A percentile compares a stretch with the other conserved stretches of the same genome.
phyloP scores from a whole-genome alignment of 2,797 vertebrate species.

The Coregonus ussuriensis region DNA sequence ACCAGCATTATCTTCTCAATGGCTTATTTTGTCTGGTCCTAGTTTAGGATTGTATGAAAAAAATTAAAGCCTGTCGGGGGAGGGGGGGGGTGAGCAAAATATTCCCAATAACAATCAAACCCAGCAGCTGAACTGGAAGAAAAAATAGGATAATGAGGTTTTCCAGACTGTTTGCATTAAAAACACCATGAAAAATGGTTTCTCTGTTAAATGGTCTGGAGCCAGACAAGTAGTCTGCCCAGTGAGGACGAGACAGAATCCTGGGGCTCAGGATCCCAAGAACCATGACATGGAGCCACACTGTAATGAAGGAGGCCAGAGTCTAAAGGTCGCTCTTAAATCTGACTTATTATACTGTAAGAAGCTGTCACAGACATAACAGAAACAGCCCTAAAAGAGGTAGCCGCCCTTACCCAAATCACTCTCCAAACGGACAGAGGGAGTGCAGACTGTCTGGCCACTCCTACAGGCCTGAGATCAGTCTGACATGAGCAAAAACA shows the following conservation, averaged over 20 bases:
- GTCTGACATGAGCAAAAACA: slow-evolving; percentile 42
- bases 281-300: background rate
- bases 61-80: background rate
- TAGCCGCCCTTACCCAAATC: background rate
- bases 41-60: slow-evolving; percentile 1
- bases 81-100: no score
- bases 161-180: slow-evolving; percentile 25
- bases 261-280: slow-evolving; percentile 2
- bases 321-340: slow-evolving; percentile 30
- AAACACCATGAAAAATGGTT: slow-evolving; percentile 29
- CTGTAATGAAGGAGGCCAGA: slow-evolving; percentile 17
- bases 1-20: slow-evolving; percentile 17
- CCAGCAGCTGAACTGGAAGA: slow-evolving; percentile 25
- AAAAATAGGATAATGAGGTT: background rate
- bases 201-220: slow-evolving; percentile 21
- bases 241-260: slow-evolving; percentile 21
- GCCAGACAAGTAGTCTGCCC: slow-evolving; percentile 2
- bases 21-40: slow-evolving; percentile 21
- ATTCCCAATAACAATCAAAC: slow-evolving; percentile 11
- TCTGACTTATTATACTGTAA: slow-evolving; percentile 14
- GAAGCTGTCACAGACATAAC: slow-evolving; percentile 8
- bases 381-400: slow-evolving; percentile 5
- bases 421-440: slow-evolving; percentile 21
- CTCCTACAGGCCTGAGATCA: slow-evolving; percentile 10
- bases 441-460: slow-evolving; percentile 19